Evolutionary conservation across 1,140 invertebrate genomes (phyloP), one percentile per base, ranked within the genome.

Genomic region (Achroia grisella): DNA sequence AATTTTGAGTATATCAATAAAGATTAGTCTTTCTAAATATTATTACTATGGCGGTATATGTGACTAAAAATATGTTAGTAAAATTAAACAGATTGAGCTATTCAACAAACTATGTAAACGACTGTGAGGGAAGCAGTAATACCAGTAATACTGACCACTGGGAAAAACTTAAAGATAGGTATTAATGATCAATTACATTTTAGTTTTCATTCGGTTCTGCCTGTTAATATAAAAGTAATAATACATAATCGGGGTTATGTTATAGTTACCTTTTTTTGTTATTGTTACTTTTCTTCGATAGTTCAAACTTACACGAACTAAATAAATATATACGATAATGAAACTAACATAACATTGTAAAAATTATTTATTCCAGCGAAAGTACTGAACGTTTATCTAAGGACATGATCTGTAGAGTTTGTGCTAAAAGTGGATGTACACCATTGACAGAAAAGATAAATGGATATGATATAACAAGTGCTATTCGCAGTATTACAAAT

Each of bases 391-490:
- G 54, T 13, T 53, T 83, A 23, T 58, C 71, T 23, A 80, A 73
- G 29, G 76, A 78, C 27, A 64, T 63, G 52, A 80, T 84, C 47
- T 84, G 80, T 42, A 63, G 80, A 58, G 66, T 84, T 9, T 84
- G 80, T 73, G 76, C 56, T n/a, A 71, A 55, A 51, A 58, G 37
- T 59, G 78, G 63, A 9, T 68, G 54, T 37, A 74, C 63, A 42
- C 72, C 71, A 27, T 41, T 82, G 5, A 71, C 40, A 42, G 68
- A 67, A 27, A 69, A 70, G 49, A 47, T 80, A 9, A 44, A 70
- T 58, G 78, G 66, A 9, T 69, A 56, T 63, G 72, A 79, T 56
- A 71, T 84, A 15, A 79, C 75, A 63, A 72, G 57, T 48, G 71
- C 71, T 28, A 67, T 84, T 31, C 40, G 69, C 11, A 78, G 69